A percentile compares a stretch with the other conserved stretches of the same genome.
Evolutionary conservation across 2,888 invertebrate genomes (phyloP).

Genomic region (Plagodis pulveraria): DNA sequence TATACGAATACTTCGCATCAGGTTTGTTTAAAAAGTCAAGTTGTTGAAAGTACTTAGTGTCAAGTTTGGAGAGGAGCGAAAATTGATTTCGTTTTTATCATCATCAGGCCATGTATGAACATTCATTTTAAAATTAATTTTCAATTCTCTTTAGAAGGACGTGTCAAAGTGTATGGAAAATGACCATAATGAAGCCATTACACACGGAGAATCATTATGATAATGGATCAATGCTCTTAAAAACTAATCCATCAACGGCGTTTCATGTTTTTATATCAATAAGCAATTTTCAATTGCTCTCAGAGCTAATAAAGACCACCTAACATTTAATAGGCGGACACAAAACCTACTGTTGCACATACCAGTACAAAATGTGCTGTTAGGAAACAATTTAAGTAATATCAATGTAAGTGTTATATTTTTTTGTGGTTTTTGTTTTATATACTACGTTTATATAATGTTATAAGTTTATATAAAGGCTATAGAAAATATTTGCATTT

Average conservation of each 20-base stretch:
- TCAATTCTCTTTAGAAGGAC: conserved; percentile 43
- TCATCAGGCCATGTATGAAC: conserved; percentile 8
- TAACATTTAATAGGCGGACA: conserved; percentile 17
- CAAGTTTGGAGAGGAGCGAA: conserved; percentile 2
- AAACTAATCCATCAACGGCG: conserved; percentile 64
- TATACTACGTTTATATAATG: too few relatives aligned
- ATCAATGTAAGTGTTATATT: too few relatives aligned
- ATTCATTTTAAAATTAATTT: conserved; percentile 39
- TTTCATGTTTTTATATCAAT: conserved; percentile 56
- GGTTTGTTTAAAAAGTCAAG: conserved; percentile 5
- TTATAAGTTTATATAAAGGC: too few relatives aligned
- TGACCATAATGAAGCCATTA: conserved; percentile 73
- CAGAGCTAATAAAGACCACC: conserved; percentile 22
- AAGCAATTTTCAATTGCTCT: conserved; percentile 40
- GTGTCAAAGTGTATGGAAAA: conserved; percentile 46
- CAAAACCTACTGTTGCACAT: conserved; percentile 8
- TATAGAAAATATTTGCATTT: too few relatives aligned
- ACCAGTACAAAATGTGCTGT: too few relatives aligned
- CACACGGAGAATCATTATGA: conserved; percentile 59
- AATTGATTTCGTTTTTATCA: conserved; percentile 6
- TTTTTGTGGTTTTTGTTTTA: too few relatives aligned
- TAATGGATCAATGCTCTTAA: conserved; percentile 81
- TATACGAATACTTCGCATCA: background rate
- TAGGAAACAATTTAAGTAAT: too few relatives aligned
- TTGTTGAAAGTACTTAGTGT: conserved; percentile 1